Evolutionary conservation across 2,113 vertebrate species (phyloP).

Genomic region (Theristicus caerulescens): DNA sequence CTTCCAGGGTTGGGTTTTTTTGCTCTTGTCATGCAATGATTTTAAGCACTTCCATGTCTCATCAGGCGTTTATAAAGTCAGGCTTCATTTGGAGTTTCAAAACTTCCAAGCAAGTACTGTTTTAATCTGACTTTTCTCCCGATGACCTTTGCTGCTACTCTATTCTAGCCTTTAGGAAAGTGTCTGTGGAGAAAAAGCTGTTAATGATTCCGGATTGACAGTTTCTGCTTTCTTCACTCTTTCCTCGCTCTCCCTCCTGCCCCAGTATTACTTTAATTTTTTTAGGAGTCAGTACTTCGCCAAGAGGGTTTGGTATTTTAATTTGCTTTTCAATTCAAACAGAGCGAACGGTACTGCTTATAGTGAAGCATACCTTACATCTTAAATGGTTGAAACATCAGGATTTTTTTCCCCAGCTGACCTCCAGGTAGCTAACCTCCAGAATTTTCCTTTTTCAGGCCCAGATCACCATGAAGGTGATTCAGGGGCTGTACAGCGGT

Average conservation of each 20-base stretch:
- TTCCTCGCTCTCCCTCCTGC: neutral
- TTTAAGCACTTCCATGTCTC: neutral
- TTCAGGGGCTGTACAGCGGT: slow-evolving; percentile 93
- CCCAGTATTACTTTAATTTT: neutral
- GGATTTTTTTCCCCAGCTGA: neutral
- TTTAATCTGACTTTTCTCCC: neutral
- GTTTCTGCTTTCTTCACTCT: neutral
- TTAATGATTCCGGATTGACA: too few relatives aligned
- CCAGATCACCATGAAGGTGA: slow-evolving; percentile 99
- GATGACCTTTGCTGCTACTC: neutral
- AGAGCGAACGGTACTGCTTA: accelerated
- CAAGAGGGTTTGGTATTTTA: neutral
- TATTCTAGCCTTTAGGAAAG: neutral
- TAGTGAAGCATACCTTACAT: neutral
- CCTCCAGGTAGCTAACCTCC: neutral
- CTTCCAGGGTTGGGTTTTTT: neutral
- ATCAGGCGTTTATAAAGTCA: neutral
- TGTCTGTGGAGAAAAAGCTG: neutral
- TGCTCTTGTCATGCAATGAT: neutral
- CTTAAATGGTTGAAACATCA: too few relatives aligned
- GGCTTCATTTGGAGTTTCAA: neutral
- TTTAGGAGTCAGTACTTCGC: neutral
- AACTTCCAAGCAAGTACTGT: neutral
- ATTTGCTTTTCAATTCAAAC: neutral
- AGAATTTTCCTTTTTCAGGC: slow-evolving; percentile 70